A percentile compares a stretch with the other conserved stretches of the same genome.
Conservation (phyloP, 23 tunicate species). For the Styela clava region DNA sequence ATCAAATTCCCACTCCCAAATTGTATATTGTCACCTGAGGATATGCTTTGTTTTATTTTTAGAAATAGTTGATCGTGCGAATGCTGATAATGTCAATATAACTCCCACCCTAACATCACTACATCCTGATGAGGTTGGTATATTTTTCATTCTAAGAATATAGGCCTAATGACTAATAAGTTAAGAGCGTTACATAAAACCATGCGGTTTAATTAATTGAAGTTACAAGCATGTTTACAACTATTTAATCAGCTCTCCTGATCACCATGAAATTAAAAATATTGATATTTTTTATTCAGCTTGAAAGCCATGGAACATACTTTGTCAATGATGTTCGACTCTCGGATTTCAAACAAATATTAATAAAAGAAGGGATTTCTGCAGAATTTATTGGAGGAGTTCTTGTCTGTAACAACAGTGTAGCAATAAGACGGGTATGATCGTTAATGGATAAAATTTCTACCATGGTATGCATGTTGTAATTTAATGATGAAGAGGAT, state of each 20-base stretch:
- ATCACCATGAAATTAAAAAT: no score
- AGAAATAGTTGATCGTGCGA: not conserved
- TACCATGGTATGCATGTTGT: not conserved
- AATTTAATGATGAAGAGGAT: not conserved
- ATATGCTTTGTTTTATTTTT: no score
- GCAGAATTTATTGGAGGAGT: constrained; percentile 96
- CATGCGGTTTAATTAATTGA: no score
- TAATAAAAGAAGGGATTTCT: constrained; percentile 73
- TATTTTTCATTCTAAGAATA: no score
- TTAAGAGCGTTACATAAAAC: no score
- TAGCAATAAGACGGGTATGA: constrained; percentile 79
- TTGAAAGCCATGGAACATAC: constrained; percentile 62
- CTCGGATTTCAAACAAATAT: constrained; percentile 83
- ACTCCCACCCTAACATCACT: constrained; percentile 12
- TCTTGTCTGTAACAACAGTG: constrained; percentile 75
- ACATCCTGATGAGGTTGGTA: constrained; percentile 13
- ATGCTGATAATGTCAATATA: not conserved
- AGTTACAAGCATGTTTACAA: no score
- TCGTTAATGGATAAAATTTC: not conserved
- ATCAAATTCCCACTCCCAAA: no score
- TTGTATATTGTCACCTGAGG: no score
- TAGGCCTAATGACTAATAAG: no score
- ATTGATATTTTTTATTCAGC: no score
- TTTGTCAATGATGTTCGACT: constrained; percentile 70
- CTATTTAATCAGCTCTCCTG: no score